Base-by-base conservation (phyloP, 2,797 vertebrate genomes). In the Danio tinwini region DNA sequence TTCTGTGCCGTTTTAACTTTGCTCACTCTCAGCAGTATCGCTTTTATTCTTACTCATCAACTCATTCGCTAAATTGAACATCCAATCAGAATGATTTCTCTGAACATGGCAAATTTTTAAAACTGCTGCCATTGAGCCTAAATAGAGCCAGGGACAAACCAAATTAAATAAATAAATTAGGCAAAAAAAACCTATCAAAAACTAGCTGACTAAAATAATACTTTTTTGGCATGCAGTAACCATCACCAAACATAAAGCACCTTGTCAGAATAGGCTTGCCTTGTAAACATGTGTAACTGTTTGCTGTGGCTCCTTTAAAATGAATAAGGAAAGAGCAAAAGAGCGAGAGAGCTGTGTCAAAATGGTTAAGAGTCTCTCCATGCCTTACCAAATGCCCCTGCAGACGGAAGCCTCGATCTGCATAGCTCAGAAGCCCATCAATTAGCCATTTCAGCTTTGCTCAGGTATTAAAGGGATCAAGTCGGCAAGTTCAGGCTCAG, bases 391-490 rank as follows among this genome's bases (percentile, higher is more conserved):
- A 64, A 74, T 64, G 75, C 75, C 86, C 84, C 59, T 77, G 81
- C 78, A 82, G 86, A 86, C 85, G 88, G 76, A 89, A 85, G 88
- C 88, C 81, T 84, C 85, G 86, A 88, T 89, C 85, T 58, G 77
- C 85, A 88, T 87, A 90, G 88, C 83, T 88, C 87, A 81, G 75
- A 82, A 88, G 90, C 87, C 90, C 91, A 90, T 94, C 91, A 94
- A 93, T 93, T 91, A 90, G 89, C 82, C 83, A 90, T 92, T 90
- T 90, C 87, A 84, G 89, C 86, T 91, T 90, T 90, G 87, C 85
- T 85, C 80, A 85, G 89, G 92, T 91, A 91, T 92, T 90, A 91
- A 50, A 88, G 87, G 88, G 91, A 92, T 93, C 89, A 91, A 86
- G 88, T 83, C 83, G 87, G 88, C 86, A 85, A 87, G 90, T 91